Conservation (phyloP, 2,113 vertebrate genomes). For the Bagarius yarrelli region DNA sequence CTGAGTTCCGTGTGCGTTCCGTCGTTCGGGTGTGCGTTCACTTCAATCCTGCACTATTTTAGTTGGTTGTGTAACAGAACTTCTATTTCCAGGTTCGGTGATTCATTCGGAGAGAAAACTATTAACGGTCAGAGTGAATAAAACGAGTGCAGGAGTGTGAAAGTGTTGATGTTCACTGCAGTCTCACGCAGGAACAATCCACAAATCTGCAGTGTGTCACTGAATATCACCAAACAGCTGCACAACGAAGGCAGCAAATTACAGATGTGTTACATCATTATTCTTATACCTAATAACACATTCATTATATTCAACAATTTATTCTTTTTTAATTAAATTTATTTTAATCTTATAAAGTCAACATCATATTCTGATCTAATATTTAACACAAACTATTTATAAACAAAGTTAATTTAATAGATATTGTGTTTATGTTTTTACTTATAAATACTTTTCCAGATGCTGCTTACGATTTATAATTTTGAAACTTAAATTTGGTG, state of each 20-base stretch:
- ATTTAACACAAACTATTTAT: background rate
- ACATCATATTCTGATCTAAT: background rate
- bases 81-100: constrained; percentile 34
- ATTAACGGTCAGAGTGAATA: constrained; percentile 16
- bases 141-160: constrained; percentile 2
- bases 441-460: too few species aligned
- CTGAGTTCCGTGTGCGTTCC: background rate
- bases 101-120: constrained; percentile 33
- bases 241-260: background rate
- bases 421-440: background rate
- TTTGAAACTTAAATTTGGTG: background rate
- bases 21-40: background rate
- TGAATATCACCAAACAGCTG: background rate
- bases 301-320: background rate
- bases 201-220: background rate
- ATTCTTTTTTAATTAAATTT: too few species aligned
- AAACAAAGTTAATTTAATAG: background rate
- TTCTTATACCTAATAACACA: background rate
- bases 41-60: constrained; percentile 27
- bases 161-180: background rate
- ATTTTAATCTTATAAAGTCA: background rate
- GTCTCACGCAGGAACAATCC: background rate
- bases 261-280: background rate
- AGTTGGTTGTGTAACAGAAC: constrained; percentile 26
- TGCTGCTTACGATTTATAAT: background rate